A percentile compares a stretch with the other conserved stretches of the same genome.
Evolutionary conservation across 2,797 vertebrate genomes (phyloP).

Genomic region (Melopsittacus undulatus): DNA sequence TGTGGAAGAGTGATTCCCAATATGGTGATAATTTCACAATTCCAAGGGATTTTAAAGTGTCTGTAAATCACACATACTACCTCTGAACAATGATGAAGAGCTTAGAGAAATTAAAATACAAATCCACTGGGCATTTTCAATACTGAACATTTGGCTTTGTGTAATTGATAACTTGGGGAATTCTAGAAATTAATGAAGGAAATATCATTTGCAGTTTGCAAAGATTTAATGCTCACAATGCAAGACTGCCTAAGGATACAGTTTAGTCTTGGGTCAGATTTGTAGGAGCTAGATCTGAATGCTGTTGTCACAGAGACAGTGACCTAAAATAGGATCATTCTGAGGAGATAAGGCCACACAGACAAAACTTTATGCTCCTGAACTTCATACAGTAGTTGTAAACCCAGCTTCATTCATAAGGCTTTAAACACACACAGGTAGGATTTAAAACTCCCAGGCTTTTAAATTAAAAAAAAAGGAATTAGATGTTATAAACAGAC

Average conservation of each 20-base stretch:
- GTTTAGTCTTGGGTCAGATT: slow-evolving; percentile 5
- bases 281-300: background rate
- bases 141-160: background rate
- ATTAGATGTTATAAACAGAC: background rate
- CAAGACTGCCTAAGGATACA: slow-evolving; percentile 21
- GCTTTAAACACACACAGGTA: background rate
- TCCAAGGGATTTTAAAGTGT: background rate
- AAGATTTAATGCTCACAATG: background rate
- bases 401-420: background rate
- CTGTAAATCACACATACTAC: background rate
- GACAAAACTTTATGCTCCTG: background rate
- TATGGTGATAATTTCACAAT: background rate
- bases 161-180: slow-evolving; percentile 42
- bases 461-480: background rate
- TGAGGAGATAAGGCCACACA: background rate
- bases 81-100: slow-evolving; percentile 14
- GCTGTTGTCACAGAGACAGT: background rate
- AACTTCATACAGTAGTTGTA: background rate
- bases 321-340: background rate
- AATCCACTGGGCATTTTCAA: slow-evolving; percentile 37
- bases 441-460: background rate
- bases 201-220: slow-evolving; percentile 23
- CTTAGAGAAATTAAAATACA: slow-evolving; percentile 50
- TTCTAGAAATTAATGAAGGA: slow-evolving; percentile 55
- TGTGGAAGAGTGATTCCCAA: background rate